phyloP scores from a whole-genome alignment of 1,140 invertebrate genomes.

The Eufriesea mexicana region DNA sequence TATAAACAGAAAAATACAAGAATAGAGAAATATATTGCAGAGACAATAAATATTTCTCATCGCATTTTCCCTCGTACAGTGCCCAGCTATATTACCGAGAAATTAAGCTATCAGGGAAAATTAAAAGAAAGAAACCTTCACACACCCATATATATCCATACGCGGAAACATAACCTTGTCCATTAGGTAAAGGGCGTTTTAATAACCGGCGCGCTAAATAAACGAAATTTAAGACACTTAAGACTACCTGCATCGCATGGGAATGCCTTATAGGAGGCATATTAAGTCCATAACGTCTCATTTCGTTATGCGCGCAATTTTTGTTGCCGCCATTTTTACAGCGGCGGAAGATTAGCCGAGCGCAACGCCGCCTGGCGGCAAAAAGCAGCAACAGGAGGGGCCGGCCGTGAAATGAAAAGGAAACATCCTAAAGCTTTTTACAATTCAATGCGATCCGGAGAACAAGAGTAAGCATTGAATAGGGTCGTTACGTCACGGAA shows the following conservation, averaged over 20 bases:
- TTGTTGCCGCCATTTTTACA: background rate
- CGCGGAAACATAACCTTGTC: too few relatives aligned
- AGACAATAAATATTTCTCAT: too few relatives aligned
- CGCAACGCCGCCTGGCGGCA: background rate
- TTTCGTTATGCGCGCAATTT: background rate
- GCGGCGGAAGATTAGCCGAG: too few relatives aligned
- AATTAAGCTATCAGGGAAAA: too few relatives aligned
- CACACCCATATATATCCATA: too few relatives aligned
- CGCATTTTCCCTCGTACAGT: too few relatives aligned
- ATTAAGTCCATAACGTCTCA: background rate
- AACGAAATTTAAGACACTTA: background rate
- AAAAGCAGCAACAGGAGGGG: background rate
- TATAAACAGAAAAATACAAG: too few relatives aligned
- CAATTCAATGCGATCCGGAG: conserved; percentile 28
- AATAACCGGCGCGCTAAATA: background rate
- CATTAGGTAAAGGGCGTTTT: background rate
- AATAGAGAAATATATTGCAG: too few relatives aligned
- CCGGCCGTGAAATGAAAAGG: conserved; percentile 34
- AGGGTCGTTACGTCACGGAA: conserved; percentile 35
- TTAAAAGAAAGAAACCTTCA: too few relatives aligned
- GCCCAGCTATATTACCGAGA: too few relatives aligned
- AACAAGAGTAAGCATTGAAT: conserved; percentile 38
- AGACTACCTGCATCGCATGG: background rate
- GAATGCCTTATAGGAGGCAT: background rate
- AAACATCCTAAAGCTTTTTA: conserved; percentile 42